Base-by-base conservation (phyloP, 2,888 invertebrate species). In the Pammene fasciana region DNA sequence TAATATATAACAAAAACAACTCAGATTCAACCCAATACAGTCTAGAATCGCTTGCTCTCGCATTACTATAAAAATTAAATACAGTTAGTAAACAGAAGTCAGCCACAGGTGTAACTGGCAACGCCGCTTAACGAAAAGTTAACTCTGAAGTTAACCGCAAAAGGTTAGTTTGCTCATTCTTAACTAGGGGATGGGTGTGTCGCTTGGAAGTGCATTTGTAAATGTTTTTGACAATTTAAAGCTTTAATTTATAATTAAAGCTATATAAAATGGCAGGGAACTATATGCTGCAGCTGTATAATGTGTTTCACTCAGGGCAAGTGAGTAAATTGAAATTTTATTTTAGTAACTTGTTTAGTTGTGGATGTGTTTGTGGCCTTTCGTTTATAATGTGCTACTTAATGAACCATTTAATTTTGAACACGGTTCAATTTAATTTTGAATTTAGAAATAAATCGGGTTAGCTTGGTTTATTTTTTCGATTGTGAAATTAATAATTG, bases 221-320 rank as follows among this genome's bases (percentile, higher is more conserved):
- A 74, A 70, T 73, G 67, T 78, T 78, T 78, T 72, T 61, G 72
- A 73, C 71, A 75, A 75, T 75, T 75, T 70, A 73, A 61, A 70
- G 64, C 72, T 74, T 75, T 67, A 65, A 60, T 65, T 59, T n/a
- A 41, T 50, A 60, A 75, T 73, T 70, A 74, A 70, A 54, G 70
- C 61, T 26, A 48, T 41, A 71, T 76, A 94, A 90, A 80, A 96
- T 96, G 96, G 95, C 96, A 75, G 95, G 95, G 82, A 98, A 97
- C 82, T 97, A 97, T 87, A 95, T 96, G 61, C 93, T 98, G 82
- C 98, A 98, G 84, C 93, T 98, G 76, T 95, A 96, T 79, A 97
- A 97, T 87, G 96, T 98, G 68, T 97, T 96, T 81, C 97, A 98
- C 86, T 97, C 97, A 43, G 97, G 97, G 71, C 96, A 97, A 94